A percentile compares a stretch with the other conserved stretches of the same genome.
These are phyloP conservation scores for Anniella stebbinsi DNA, from an alignment of 2,797 vertebrate species.

Conservation along the genomic window DNA sequence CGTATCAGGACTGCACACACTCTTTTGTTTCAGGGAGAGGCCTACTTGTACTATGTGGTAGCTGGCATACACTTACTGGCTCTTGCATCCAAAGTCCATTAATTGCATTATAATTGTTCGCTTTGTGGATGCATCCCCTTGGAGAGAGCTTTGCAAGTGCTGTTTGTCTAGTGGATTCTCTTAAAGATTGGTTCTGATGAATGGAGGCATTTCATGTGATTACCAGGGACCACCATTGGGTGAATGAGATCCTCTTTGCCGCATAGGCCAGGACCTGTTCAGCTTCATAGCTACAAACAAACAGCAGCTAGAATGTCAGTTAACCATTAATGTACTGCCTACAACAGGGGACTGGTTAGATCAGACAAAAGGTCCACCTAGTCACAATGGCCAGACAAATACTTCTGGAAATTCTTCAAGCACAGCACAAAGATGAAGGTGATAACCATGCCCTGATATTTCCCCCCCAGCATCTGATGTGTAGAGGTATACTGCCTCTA, in stretches of 20 bases:
- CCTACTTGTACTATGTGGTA: neutral
- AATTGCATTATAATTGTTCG: constrained; percentile 44
- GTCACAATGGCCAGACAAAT: neutral
- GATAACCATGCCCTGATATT: neutral
- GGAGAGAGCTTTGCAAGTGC: neutral
- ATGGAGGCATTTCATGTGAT: constrained; percentile 41
- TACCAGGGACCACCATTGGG: constrained; percentile 28
- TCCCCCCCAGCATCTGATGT: neutral
- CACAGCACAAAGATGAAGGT: neutral
- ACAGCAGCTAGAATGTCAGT: neutral
- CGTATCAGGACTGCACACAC: neutral
- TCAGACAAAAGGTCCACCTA: neutral
- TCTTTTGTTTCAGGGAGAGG: neutral
- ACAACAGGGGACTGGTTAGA: neutral
- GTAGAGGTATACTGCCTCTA: neutral
- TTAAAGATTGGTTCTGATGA: constrained; percentile 47
- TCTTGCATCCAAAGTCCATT: constrained; percentile 28
- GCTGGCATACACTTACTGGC: constrained; percentile 30
- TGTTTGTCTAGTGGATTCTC: constrained; percentile 43
- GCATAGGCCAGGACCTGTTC: constrained; percentile 50
- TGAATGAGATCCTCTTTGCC: neutral
- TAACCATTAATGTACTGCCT: neutral
- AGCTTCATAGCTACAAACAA: neutral
- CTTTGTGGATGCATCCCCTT: constrained; percentile 44
- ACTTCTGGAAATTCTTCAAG: neutral